Evolutionary conservation across 2,888 invertebrate genomes (phyloP).

Genomic region (Synanthedon vespiformis): DNA sequence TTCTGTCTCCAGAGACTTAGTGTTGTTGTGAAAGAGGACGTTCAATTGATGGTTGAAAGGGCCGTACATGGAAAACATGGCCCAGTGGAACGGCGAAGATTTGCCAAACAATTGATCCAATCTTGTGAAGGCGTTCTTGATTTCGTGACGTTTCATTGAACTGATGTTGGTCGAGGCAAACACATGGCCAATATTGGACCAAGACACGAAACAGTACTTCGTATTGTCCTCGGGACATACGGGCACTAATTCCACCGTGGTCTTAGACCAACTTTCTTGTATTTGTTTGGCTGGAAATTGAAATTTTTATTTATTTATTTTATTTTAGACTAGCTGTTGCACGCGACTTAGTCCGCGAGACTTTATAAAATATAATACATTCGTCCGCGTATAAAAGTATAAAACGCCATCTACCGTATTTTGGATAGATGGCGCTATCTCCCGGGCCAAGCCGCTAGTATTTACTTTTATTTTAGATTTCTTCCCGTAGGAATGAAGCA

Average conservation of each 20-base stretch:
- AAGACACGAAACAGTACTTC: slow-evolving; percentile 73
- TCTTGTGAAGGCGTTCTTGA: slow-evolving; percentile 76
- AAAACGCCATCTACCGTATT: no score
- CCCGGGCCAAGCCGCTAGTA: no score
- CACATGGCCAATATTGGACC: slow-evolving; percentile 77
- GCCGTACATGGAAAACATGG: slow-evolving; percentile 78
- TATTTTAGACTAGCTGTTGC: no score
- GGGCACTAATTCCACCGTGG: slow-evolving; percentile 52
- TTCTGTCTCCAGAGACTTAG: slow-evolving; percentile 38
- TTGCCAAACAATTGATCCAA: slow-evolving; percentile 80
- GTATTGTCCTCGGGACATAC: slow-evolving; percentile 70
- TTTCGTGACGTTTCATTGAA: slow-evolving; percentile 73
- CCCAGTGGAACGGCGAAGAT: slow-evolving; percentile 61
- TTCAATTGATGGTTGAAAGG: slow-evolving; percentile 73
- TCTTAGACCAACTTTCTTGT: slow-evolving; percentile 46
- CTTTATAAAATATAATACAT: no score
- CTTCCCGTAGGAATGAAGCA: no score
- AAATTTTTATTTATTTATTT: not conserved
- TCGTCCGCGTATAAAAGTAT: no score
- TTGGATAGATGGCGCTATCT: no score
- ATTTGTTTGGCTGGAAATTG: slow-evolving; percentile 34
- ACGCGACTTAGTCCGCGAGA: no score
- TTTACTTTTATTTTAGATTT: no score
- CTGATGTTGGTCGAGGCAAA: slow-evolving; percentile 72
- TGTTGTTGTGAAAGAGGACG: slow-evolving; percentile 75